A percentile compares a stretch with the other conserved stretches of the same genome.
Evolutionary conservation across 2,113 vertebrate species (phyloP).

Genomic region (Donacobius atricapilla): DNA sequence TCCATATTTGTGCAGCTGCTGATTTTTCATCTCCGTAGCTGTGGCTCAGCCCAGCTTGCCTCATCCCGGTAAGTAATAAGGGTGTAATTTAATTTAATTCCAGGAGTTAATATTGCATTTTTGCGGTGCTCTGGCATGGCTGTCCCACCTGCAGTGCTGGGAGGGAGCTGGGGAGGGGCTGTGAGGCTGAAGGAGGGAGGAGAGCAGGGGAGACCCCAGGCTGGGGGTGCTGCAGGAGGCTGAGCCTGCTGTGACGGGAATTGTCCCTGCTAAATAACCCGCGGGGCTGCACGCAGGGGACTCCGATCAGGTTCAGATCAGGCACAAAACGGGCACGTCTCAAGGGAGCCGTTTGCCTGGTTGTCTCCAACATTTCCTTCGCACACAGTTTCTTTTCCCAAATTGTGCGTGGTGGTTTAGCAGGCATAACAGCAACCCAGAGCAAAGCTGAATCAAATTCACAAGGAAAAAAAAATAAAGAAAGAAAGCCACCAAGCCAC

Average conservation of each 20-base stretch:
- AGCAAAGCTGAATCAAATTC: background rate
- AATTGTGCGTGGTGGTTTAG: background rate
- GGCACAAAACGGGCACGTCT: fast-evolving
- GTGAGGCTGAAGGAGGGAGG: background rate
- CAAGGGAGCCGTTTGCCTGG: background rate
- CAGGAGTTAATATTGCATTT: background rate
- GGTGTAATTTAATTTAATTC: too few relatives aligned
- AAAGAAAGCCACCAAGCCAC: background rate
- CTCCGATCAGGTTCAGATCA: background rate
- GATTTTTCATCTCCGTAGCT: fast-evolving
- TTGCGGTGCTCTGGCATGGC: fast-evolving
- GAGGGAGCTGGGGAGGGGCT: background rate
- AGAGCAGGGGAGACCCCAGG: background rate
- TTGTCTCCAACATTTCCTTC: background rate
- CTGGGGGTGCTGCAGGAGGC: too few relatives aligned
- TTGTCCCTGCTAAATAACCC: fast-evolving
- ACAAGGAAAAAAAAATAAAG: background rate
- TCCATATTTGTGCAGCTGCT: background rate
- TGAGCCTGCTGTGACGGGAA: too few relatives aligned
- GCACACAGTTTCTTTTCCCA: background rate
- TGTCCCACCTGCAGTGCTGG: background rate
- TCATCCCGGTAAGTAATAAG: too few relatives aligned
- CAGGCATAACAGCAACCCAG: background rate
- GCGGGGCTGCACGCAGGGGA: background rate
- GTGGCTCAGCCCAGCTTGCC: background rate